phyloP scores from a whole-genome alignment of 2,888 invertebrate species.

The Dioctria rufipes region DNA sequence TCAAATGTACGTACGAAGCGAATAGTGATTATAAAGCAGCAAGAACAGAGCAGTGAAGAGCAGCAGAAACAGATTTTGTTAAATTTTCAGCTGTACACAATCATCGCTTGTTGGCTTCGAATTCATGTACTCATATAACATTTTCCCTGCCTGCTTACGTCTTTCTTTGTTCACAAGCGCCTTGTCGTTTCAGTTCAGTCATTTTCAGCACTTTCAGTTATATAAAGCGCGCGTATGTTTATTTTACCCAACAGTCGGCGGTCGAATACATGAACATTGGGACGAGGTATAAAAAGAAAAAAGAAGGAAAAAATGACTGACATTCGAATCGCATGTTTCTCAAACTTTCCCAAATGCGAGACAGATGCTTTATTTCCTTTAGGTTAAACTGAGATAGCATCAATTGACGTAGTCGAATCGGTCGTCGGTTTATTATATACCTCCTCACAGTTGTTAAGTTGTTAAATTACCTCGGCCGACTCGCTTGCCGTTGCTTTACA shows the following conservation, averaged over 20 bases:
- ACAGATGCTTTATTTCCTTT: neutral
- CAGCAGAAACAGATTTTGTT: conserved; percentile 12
- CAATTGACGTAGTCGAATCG: conserved; percentile 30
- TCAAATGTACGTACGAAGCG: neutral
- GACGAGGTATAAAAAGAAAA: conserved; percentile 4
- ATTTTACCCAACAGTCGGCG: conserved; percentile 46
- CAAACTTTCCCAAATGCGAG: conserved; percentile 40
- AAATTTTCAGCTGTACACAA: conserved; percentile 1
- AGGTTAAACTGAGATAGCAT: neutral
- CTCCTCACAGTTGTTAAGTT: conserved; percentile 44
- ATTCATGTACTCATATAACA: neutral
- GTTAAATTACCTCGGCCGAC: conserved; percentile 48
- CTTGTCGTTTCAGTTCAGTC: conserved; percentile 37
- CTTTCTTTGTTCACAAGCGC: conserved; percentile 7
- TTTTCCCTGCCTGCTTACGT: neutral
- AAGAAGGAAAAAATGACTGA: conserved; percentile 43
- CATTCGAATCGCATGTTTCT: conserved; percentile 47
- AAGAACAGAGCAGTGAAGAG: neutral
- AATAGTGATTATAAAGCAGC: neutral
- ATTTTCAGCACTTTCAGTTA: conserved; percentile 49
- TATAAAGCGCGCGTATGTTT: conserved; percentile 42
- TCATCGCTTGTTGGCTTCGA: neutral
- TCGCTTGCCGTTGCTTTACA: conserved; percentile 25
- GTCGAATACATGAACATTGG: conserved; percentile 15
- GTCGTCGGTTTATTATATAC: conserved; percentile 38